These are phyloP conservation scores for Anas platyrhynchos DNA, from an alignment of 2,113 vertebrate species.

Conservation along the genomic window DNA sequence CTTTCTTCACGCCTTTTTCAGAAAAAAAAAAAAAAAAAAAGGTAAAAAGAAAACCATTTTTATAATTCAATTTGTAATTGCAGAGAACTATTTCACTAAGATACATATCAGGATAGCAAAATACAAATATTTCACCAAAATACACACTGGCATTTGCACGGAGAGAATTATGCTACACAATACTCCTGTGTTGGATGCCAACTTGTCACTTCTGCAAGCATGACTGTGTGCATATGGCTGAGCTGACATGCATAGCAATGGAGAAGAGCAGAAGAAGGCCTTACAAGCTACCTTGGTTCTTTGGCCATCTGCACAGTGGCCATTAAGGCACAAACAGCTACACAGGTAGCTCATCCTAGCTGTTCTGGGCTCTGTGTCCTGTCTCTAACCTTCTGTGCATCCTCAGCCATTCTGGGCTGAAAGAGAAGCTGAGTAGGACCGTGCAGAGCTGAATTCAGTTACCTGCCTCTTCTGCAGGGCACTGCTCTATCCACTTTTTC, in stretches of 20 bases:
- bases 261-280: neutral
- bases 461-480: too few species aligned
- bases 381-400: neutral
- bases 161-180: neutral
- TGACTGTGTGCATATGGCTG: accelerated
- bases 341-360: neutral
- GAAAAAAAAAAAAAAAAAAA: neutral
- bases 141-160: neutral
- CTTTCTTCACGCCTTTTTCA: constrained; percentile 84
- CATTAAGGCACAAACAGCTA: neutral
- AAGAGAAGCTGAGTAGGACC: neutral
- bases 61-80: neutral
- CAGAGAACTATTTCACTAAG: neutral
- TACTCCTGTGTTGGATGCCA: neutral
- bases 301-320: neutral
- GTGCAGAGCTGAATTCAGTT: neutral
- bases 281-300: neutral
- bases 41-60: neutral
- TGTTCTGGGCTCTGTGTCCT: neutral
- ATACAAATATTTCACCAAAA: neutral
- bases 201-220: neutral
- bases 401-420: neutral
- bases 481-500: neutral
- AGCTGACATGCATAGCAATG: neutral
- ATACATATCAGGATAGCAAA: neutral